Evolutionary conservation across 92 coral and sea anemone genomes (phyloP).

Genomic region (Porites evermanni): DNA sequence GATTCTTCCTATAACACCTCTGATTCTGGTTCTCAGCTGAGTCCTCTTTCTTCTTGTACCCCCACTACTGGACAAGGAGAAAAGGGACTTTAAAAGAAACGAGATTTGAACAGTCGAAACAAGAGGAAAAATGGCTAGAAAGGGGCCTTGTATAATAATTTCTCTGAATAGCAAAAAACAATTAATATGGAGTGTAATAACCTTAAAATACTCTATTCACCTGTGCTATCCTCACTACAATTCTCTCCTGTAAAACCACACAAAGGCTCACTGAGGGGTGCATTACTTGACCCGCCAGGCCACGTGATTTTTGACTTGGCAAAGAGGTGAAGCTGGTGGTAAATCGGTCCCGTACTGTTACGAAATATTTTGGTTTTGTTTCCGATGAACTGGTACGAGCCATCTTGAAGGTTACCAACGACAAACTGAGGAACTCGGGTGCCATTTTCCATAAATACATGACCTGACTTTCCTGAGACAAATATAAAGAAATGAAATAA

Average conservation of each 20-base stretch:
- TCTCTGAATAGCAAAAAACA: no score
- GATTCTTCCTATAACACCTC: no score
- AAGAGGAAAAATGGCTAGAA: no score
- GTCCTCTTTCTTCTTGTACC: no score
- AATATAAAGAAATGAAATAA: neutral
- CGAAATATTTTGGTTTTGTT: constrained; percentile 39
- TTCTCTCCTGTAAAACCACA: constrained; percentile 73
- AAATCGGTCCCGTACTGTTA: constrained; percentile 6
- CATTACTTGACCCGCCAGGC: constrained; percentile 65
- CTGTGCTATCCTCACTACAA: constrained; percentile 24
- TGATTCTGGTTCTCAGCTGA: no score
- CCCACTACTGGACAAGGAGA: no score
- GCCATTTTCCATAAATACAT: constrained; percentile 68
- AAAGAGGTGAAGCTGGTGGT: constrained; percentile 4
- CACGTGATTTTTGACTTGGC: constrained; percentile 41
- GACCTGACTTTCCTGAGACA: constrained; percentile 70
- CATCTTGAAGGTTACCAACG: constrained; percentile 74
- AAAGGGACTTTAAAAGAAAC: no score
- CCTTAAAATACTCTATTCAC: neutral
- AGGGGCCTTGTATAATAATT: no score
- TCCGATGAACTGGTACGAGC: constrained; percentile 58
- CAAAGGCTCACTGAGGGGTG: constrained; percentile 66
- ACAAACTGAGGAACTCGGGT: constrained; percentile 78
- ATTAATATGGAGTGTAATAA: no score
- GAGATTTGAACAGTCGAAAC: no score